Evolutionary conservation across 1,140 invertebrate genomes (phyloP).

Genomic region (Bathynomus jamesi): DNA sequence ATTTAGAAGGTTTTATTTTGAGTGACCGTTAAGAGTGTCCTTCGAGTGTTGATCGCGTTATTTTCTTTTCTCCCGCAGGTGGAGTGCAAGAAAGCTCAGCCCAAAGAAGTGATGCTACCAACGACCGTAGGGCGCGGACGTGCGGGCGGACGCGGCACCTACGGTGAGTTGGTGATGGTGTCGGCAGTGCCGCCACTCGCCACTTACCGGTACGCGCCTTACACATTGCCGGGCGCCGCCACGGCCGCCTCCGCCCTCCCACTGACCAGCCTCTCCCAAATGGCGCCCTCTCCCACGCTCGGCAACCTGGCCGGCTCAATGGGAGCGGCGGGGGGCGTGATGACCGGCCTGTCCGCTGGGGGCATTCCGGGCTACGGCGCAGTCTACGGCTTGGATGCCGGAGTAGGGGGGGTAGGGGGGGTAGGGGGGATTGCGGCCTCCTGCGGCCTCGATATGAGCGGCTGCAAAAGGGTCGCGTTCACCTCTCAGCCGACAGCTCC

Average conservation of each 20-base stretch:
- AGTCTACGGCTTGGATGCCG: constrained; percentile 27
- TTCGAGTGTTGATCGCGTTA: too few species aligned
- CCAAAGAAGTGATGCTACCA: constrained; percentile 98
- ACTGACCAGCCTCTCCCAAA: constrained; percentile 43
- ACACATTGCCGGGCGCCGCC: constrained; percentile 50
- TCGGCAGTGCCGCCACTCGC: constrained; percentile 48
- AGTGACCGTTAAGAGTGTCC: too few species aligned
- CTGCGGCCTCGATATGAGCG: constrained; percentile 32
- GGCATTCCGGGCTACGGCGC: constrained; percentile 35
- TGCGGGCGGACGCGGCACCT: constrained; percentile 73
- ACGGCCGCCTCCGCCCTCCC: constrained; percentile 44
- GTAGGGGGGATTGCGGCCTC: constrained; percentile 31
- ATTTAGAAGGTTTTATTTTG: too few species aligned
- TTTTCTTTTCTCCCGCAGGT: constrained; percentile 56
- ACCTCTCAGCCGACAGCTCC: constrained; percentile 31
- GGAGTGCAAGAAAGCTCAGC: constrained; percentile 99
- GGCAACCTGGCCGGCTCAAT: constrained; percentile 27
- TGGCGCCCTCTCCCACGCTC: constrained; percentile 40
- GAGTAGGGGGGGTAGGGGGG: constrained; percentile 19
- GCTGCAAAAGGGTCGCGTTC: constrained; percentile 36
- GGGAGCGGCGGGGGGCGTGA: constrained; percentile 22
- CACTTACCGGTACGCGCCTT: constrained; percentile 55
- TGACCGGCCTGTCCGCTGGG: constrained; percentile 21
- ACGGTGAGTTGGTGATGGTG: constrained; percentile 91
- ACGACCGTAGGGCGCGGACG: constrained; percentile 86